Percentiles rank a stretch among this genome's conserved stretches.
Conservation (phyloP, 2,113 vertebrate species). For the Sinocyclocheilus anshuiensis region DNA sequence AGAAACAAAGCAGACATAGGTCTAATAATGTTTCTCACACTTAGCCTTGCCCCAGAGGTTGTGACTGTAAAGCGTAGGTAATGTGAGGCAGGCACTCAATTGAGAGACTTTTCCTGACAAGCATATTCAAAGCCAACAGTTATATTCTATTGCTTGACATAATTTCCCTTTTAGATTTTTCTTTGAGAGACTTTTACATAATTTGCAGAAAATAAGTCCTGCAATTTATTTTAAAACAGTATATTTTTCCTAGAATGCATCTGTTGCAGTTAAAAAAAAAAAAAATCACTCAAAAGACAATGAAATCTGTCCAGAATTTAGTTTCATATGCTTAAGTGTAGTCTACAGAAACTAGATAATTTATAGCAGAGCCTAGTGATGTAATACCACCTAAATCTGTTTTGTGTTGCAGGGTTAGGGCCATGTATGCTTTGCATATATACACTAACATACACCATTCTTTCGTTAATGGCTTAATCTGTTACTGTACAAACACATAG, state of each 20-base stretch:
- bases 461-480: slow-evolving; percentile 50
- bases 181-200: neutral
- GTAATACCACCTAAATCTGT: slow-evolving; percentile 60
- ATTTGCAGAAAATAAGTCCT: neutral
- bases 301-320: slow-evolving; percentile 41
- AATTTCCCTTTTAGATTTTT: slow-evolving; percentile 2
- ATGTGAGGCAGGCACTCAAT: neutral
- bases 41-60: slow-evolving; percentile 21
- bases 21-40: slow-evolving; percentile 20
- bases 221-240: neutral
- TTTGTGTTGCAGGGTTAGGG: slow-evolving; percentile 59
- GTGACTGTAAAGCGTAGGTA: slow-evolving; percentile 11
- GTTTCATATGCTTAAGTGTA: slow-evolving; percentile 43
- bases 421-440: slow-evolving; percentile 51
- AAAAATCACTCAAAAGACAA: slow-evolving; percentile 26
- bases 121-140: neutral
- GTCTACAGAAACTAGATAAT: slow-evolving; percentile 57
- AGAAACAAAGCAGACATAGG: slow-evolving; percentile 20
- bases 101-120: neutral
- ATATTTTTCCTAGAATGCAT: neutral
- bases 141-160: neutral
- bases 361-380: slow-evolving; percentile 58
- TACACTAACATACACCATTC: slow-evolving; percentile 50
- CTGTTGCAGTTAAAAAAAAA: neutral
- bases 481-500: slow-evolving; percentile 25